These are phyloP conservation scores for Babyrousa celebensis DNA, from an alignment of 2,797 vertebrate species.

Conservation along the genomic window DNA sequence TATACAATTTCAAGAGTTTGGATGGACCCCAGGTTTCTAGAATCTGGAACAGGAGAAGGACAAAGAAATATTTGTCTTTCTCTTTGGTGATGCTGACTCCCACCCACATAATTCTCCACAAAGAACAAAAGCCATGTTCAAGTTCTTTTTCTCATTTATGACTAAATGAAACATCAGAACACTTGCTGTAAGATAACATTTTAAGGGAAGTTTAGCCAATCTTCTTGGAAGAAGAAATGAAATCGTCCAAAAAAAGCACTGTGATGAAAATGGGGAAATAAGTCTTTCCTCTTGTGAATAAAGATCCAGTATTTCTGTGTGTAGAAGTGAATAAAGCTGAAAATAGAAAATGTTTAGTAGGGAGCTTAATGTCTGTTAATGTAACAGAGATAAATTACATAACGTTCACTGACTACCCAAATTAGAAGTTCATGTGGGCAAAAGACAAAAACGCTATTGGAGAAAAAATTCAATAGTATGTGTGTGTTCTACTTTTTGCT, in stretches of 20 bases:
- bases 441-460: conserved; percentile 19
- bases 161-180: conserved; percentile 1
- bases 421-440: background rate
- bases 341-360: background rate
- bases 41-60: conserved; percentile 32
- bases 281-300: conserved; percentile 55
- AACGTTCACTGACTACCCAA: background rate
- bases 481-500: background rate
- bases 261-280: conserved; percentile 65
- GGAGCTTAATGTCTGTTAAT: background rate
- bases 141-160: conserved; percentile 47
- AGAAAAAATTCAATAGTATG: background rate
- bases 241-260: conserved; percentile 74
- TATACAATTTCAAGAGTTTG: background rate
- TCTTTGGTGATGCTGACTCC: background rate
- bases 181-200: background rate
- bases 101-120: conserved; percentile 21
- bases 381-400: background rate
- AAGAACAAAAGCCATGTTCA: conserved; percentile 41
- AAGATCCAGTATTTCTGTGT: background rate
- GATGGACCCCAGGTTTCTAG: background rate
- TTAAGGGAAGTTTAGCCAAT: conserved; percentile 64
- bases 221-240: conserved; percentile 83
- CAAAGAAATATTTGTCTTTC: conserved; percentile 10
- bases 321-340: background rate